phyloP scores from a whole-genome alignment of 2,888 invertebrate genomes.

The Drosophila kokeensis region DNA sequence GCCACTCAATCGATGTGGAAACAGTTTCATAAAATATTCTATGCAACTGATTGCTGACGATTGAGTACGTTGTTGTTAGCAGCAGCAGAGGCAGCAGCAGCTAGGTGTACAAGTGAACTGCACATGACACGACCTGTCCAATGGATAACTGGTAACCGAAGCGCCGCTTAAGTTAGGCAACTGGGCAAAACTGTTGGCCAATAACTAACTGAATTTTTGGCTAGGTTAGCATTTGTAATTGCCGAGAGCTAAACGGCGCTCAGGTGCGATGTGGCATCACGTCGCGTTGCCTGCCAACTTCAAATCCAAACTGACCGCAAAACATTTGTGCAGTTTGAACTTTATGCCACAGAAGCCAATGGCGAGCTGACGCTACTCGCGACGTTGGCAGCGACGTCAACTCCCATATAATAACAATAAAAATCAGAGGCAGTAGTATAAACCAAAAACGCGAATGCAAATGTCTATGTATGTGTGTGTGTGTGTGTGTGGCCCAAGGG shows the following conservation, averaged over 20 bases:
- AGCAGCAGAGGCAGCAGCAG: neutral
- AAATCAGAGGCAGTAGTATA: constrained; percentile 67
- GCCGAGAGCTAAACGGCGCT: constrained; percentile 11
- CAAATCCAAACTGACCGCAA: constrained; percentile 82
- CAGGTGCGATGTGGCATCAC: constrained; percentile 42
- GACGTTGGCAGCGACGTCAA: constrained; percentile 60
- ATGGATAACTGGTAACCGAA: constrained; percentile 21
- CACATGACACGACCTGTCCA: constrained; percentile 25
- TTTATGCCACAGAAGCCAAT: constrained; percentile 64
- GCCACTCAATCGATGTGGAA: neutral
- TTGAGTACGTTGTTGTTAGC: neutral
- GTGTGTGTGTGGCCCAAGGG: constrained; percentile 47
- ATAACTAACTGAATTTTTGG: constrained; percentile 21
- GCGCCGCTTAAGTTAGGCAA: constrained; percentile 10
- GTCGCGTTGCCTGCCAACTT: constrained; percentile 77
- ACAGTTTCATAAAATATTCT: neutral
- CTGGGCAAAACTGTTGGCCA: constrained; percentile 11
- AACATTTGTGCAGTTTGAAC: constrained; percentile 80
- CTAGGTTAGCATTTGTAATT: constrained; percentile 45
- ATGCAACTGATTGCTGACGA: constrained; percentile 3
- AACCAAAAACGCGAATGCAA: constrained; percentile 63
- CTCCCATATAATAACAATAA: constrained; percentile 75
- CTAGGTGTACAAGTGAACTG: neutral
- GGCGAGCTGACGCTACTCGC: constrained; percentile 31
- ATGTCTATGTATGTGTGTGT: constrained; percentile 18